Base-by-base conservation (phyloP, 2,113 vertebrate species). In the Grantiella picta region DNA sequence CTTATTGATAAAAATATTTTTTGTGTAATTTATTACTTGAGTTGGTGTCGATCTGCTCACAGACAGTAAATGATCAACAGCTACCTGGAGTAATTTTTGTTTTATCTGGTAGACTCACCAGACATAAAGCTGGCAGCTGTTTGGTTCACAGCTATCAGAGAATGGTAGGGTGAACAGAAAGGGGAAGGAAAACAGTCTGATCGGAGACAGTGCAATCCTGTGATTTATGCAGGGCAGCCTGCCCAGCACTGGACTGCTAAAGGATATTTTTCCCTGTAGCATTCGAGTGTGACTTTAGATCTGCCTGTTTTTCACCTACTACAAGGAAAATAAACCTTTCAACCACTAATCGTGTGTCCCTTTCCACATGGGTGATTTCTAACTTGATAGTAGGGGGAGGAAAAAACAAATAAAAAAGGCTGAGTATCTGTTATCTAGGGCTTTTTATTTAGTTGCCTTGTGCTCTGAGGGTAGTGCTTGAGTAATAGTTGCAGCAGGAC, bases 191-290 rank as follows among this genome's bases (percentile, higher is more conserved):
- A 83, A 29, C 36, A 81, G 65, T 65, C 75, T 78, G 33, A 68
- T 28, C 2, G 2, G 81, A 81, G 88, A 63, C 79, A 84, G 70
- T 59, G 78, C 7, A 5, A 20, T 81, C 0, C 44, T 78, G 80
- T 95, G 94, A 96, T 97, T 95, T 95, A 86, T 86, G 64, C 61
- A 78, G 92, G 93, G 95, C 93, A 86, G 69, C 61, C 40, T 96
- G 94, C 76, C 88, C 70, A 25, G 59, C 31, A 49, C 69, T 82
- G 65, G 25, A 7, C 80, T 90, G 44, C 38, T 89, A 18, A 22
- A 84, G 71, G 66, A 44, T 87, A 33, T 87, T 93, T 91, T 79
- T 72, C 68, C 82, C 50, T 76, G 61, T 44, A 66, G 49, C 45
- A 8, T 72, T 89, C 1, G 0, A 92, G 76, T 0, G 0, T 83